Evolutionary conservation across 2,888 invertebrate genomes (phyloP).

Genomic region (Dolichomitus sp.): DNA sequence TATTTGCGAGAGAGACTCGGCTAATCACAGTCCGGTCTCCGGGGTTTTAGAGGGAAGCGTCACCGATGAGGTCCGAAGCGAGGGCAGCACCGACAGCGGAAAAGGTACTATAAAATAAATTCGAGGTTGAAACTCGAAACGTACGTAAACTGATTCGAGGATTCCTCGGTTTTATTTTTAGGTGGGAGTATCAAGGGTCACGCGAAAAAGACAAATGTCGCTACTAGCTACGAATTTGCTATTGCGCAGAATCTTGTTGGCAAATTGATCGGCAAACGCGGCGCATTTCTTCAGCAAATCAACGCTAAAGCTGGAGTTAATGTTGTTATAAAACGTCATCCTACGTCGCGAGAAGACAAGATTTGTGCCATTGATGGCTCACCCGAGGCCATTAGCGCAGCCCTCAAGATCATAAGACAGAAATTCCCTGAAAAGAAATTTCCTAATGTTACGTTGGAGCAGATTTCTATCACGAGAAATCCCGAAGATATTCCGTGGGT

Average conservation of each 20-base stretch:
- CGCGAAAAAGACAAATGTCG: slow-evolving; percentile 72
- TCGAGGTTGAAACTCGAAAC: slow-evolving; percentile 30
- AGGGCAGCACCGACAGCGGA: slow-evolving; percentile 94
- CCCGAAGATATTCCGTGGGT: slow-evolving; percentile 75
- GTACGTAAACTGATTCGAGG: slow-evolving; percentile 28
- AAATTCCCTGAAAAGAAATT: slow-evolving; percentile 94
- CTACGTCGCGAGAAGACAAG: slow-evolving; percentile 91
- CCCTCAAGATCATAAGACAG: slow-evolving; percentile 94
- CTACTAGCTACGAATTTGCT: slow-evolving; percentile 90
- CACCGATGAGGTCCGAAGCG: slow-evolving; percentile 83
- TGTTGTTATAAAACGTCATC: slow-evolving; percentile 93
- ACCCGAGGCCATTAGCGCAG: slow-evolving; percentile 92
- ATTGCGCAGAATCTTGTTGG: slow-evolving; percentile 93
- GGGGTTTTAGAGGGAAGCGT: slow-evolving; percentile 88
- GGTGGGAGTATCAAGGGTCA: slow-evolving; percentile 84
- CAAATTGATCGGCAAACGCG: slow-evolving; percentile 94
- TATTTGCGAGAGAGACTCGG: slow-evolving; percentile 89
- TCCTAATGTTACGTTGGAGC: slow-evolving; percentile 92
- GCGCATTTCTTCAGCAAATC: slow-evolving; percentile 93
- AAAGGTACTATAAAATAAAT: slow-evolving; percentile 88
- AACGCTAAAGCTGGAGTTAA: slow-evolving; percentile 93
- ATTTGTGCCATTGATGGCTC: slow-evolving; percentile 95
- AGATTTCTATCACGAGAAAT: slow-evolving; percentile 83
- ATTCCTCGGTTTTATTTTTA: slow-evolving; percentile 61
- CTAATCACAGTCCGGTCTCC: slow-evolving; percentile 93